Conservation (phyloP, 1,140 invertebrate species). For the Bombus affinis region DNA sequence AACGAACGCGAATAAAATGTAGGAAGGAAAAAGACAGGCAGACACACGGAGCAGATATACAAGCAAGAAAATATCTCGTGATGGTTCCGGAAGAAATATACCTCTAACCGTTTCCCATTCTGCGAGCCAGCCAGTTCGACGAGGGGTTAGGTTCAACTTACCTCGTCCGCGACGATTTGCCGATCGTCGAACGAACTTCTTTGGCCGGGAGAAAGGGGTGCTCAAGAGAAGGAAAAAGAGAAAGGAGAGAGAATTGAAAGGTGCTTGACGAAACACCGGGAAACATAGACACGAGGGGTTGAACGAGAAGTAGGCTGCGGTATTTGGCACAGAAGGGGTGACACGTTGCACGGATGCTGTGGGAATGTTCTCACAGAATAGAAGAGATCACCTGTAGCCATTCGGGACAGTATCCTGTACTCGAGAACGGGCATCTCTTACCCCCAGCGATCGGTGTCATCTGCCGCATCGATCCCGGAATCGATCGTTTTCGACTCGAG, state of each 20-base stretch:
- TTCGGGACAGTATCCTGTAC: slow-evolving; percentile 44
- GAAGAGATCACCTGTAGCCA: slow-evolving; percentile 77
- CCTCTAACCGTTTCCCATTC: slow-evolving; percentile 78
- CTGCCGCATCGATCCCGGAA: slow-evolving; percentile 3
- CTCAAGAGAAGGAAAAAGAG: not conserved
- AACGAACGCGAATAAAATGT: not conserved
- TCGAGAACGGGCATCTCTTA: slow-evolving; percentile 34
- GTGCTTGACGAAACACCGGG: slow-evolving; percentile 40
- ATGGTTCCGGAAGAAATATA: slow-evolving; percentile 73
- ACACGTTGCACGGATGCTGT: slow-evolving; percentile 76
- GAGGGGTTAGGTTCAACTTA: slow-evolving; percentile 52
- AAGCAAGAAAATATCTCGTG: slow-evolving; percentile 40
- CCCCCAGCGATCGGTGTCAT: slow-evolving; percentile 65
- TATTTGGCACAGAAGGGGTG: slow-evolving; percentile 69
- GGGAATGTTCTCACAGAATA: slow-evolving; percentile 79
- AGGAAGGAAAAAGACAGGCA: not conserved
- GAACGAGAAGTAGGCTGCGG: slow-evolving; percentile 58
- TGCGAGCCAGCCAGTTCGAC: slow-evolving; percentile 63
- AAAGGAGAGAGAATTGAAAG: slow-evolving; percentile 24
- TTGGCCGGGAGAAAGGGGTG: slow-evolving; percentile 51
- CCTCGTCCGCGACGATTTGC: not conserved
- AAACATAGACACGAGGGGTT: slow-evolving; percentile 38
- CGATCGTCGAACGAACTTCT: slow-evolving; percentile 58
- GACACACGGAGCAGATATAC: not conserved
- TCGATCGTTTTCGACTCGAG: not conserved